Evolutionary conservation across 1,140 invertebrate genomes (phyloP), one percentile per base, ranked within the genome.

Genomic region (Antheraea mylitta): DNA sequence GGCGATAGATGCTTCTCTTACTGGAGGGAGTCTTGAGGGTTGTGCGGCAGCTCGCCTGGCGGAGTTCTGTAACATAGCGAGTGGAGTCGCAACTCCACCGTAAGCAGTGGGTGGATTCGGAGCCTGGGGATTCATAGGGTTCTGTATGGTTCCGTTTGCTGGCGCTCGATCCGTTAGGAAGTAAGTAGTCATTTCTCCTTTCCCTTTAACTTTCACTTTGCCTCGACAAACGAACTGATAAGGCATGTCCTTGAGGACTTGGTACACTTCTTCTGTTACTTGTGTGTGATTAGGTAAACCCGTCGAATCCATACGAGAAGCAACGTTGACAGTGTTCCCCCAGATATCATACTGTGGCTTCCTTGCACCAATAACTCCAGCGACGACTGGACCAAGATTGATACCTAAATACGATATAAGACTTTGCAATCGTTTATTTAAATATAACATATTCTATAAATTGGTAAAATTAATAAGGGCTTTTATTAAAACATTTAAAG

Each of bases 291-390:
- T 97, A 0, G 96, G 96, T 58, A 97, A 92, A 0, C 97, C 96
- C 0, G 97, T 97, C 3, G 96, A 97, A 82, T 98, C 97, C 97
- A 98, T 97, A 7, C 97, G 93, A 82, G 96, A 97, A 2, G 98
- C 98, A 3, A 99, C 96, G 90, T 98, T 98, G 1, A 99, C 98
- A 11, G 98, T 98, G 89, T 99, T 99, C 1, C 98, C 98, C 98
- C 98, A 99, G 78, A 99, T 98, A 85, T 99, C 98, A 87, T 98
- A 99, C 82, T 99, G 98, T 13, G 98, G 98, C 89, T 99, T 99
- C 60, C 97, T 93, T 0, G 97, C 97, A 18, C 98, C 98, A 73
- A 99, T 98, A 0, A 99, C 98, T 18, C 98, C 98, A 10, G 98
- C 98, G 8, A 98, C 97, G 3, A 98, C 97, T 3, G 97, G 97